Base-by-base conservation (phyloP, 2,888 invertebrate genomes). In the Apamea anceps region DNA sequence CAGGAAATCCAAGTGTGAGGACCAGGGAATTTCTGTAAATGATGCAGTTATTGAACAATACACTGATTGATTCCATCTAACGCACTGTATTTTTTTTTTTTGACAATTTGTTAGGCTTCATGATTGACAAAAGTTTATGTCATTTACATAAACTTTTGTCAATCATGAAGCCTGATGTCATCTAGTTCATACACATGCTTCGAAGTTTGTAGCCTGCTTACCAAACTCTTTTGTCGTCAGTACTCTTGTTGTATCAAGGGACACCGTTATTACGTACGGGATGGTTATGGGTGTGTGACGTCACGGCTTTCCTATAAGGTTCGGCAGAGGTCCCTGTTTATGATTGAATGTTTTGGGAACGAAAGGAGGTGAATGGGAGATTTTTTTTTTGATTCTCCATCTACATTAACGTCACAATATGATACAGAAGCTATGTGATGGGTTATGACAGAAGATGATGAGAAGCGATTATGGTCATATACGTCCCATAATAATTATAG, bases 211-310 rank as follows among this genome's bases (percentile, higher is more conserved):
- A 2, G 25, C 8, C 21, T 32, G n/a, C 18, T n/a, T 48, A 63
- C 32, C 32, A 51, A 70, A 67, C 48, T 63, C 0, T 66, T 81
- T 81, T 60, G 37, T 25, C 25, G 21, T 2, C 21, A 21, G 60
- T 81, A 78, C 65, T 28, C 2, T 13, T 62, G 42, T 76, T 62
- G 65, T 74, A 82, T 77, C 86, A 66, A 42, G 82, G 71, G 77
- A 74, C 15, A 13, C 32, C 13, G n/a, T 28, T 72, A 77, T 81
- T 76, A 73, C 71, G 37, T 57, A 72, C 28, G 65, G 25, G 77
- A 62, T 70, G 76, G 60, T 85, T 81, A 78, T 32, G 57, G 25
- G 25, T 37, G 28, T 79, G 28, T 66, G 45, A 51, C 48, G 18
- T 62, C 67, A 71, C 21, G 37, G 32, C 15, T 66, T 72, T 48